phyloP scores from a whole-genome alignment of 2,113 vertebrate species.

The Hippocampus guttulatus region DNA sequence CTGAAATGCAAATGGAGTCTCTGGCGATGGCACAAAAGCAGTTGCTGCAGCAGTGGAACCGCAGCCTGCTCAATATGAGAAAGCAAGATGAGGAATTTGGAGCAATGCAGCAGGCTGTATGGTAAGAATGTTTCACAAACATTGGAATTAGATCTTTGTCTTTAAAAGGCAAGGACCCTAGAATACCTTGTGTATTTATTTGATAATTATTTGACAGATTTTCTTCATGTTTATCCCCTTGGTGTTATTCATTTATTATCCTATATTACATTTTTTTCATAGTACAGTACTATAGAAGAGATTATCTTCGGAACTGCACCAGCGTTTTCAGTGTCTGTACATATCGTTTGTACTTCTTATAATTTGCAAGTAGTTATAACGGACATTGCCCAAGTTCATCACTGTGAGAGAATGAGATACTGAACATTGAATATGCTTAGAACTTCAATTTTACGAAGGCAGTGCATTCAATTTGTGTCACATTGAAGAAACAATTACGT shows the following conservation, averaged over 20 bases:
- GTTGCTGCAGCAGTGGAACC: conserved; percentile 82
- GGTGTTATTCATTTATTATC: not conserved
- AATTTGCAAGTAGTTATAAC: not conserved
- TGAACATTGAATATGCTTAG: no score
- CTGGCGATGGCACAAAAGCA: conserved; percentile 77
- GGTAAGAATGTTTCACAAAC: conserved; percentile 61
- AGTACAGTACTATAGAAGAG: not conserved
- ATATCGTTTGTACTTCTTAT: not conserved
- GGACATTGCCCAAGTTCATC: no score
- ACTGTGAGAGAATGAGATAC: no score
- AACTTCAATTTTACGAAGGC: no score
- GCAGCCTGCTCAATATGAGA: conserved; percentile 79
- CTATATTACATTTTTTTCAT: not conserved
- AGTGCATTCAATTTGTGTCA: no score
- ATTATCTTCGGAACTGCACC: not conserved
- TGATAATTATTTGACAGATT: not conserved
- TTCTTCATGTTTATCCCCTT: not conserved
- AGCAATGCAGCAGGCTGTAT: conserved; percentile 72
- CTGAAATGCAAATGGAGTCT: conserved; percentile 77
- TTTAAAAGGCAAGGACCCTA: not conserved
- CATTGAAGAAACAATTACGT: no score
- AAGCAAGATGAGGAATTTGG: conserved; percentile 78
- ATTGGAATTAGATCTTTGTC: not conserved
- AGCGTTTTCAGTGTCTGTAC: not conserved
- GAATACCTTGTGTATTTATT: not conserved